Conservation (phyloP, 2,797 vertebrate genomes). For the Sternotherus odoratus region DNA sequence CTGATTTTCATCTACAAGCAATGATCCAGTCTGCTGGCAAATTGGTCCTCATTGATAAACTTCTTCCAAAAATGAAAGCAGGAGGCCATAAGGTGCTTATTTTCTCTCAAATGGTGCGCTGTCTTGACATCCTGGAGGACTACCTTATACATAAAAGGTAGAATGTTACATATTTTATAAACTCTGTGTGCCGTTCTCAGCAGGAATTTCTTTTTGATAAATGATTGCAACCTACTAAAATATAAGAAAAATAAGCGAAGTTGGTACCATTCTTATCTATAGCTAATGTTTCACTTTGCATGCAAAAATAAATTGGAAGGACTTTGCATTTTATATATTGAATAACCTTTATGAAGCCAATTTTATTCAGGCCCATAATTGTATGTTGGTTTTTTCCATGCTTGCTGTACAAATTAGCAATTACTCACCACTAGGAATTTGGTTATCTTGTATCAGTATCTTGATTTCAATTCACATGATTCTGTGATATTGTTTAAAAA, state of each 20-base stretch:
- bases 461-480: not conserved
- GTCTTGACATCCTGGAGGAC: slow-evolving; percentile 98
- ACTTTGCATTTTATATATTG: not conserved
- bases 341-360: not conserved
- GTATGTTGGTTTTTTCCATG: not conserved
- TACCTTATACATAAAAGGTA: slow-evolving; percentile 99
- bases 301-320: not conserved
- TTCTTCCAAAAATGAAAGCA: slow-evolving; percentile 99
- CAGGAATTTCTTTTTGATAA: not conserved
- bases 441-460: not conserved
- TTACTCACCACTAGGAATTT: not conserved
- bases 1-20: slow-evolving; percentile 97
- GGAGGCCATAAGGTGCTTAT: slow-evolving; percentile 99
- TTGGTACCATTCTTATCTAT: not conserved
- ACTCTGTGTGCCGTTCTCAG: not conserved
- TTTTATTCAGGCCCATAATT: not conserved
- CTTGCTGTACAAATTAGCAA: not conserved
- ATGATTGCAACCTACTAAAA: not conserved
- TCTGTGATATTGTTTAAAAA: not conserved
- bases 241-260: not conserved
- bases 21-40: slow-evolving; percentile 99
- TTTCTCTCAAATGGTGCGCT: slow-evolving; percentile 99
- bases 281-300: not conserved
- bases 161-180: not conserved
- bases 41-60: slow-evolving; percentile 97